These are phyloP conservation scores for Oplegnathus fasciatus DNA, from an alignment of 2,113 vertebrate species.

Conservation along the genomic window DNA sequence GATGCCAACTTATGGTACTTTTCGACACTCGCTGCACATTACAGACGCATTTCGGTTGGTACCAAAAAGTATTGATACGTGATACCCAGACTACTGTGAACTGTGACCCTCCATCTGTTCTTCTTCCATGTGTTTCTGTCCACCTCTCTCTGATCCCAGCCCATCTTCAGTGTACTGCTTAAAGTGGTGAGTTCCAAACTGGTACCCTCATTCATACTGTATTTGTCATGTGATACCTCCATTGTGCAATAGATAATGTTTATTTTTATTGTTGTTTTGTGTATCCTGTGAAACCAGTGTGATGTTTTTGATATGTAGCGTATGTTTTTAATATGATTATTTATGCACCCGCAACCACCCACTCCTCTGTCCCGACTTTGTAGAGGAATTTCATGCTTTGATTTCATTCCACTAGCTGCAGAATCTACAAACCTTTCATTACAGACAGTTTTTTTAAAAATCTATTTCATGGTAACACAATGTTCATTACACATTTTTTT, in stretches of 20 bases:
- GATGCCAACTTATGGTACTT: neutral
- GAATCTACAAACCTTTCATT: slow-evolving; percentile 26
- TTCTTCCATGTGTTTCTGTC: slow-evolving; percentile 3
- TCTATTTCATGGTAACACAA: neutral
- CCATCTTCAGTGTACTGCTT: slow-evolving; percentile 22
- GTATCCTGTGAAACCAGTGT: slow-evolving; percentile 67
- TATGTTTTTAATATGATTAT: slow-evolving; percentile 62
- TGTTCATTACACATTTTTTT: slow-evolving; percentile 13
- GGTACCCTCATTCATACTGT: slow-evolving; percentile 58
- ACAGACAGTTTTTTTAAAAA: neutral
- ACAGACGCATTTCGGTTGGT: neutral
- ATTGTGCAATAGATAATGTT: slow-evolving; percentile 85
- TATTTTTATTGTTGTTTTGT: slow-evolving; percentile 71
- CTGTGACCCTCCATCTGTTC: slow-evolving; percentile 26
- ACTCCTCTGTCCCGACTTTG: slow-evolving; percentile 10
- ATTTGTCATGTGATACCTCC: slow-evolving; percentile 63
- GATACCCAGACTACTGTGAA: neutral
- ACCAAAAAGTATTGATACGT: neutral
- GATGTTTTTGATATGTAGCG: slow-evolving; percentile 62
- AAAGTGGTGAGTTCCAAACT: slow-evolving; percentile 6
- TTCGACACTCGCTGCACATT: neutral
- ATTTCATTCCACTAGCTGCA: slow-evolving; percentile 24
- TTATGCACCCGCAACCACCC: slow-evolving; percentile 43
- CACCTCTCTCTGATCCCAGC: slow-evolving; percentile 15
- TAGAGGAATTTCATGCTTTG: slow-evolving; percentile 15